Conservation (phyloP, 2,888 invertebrate genomes). For the Leucozona laternaria region DNA sequence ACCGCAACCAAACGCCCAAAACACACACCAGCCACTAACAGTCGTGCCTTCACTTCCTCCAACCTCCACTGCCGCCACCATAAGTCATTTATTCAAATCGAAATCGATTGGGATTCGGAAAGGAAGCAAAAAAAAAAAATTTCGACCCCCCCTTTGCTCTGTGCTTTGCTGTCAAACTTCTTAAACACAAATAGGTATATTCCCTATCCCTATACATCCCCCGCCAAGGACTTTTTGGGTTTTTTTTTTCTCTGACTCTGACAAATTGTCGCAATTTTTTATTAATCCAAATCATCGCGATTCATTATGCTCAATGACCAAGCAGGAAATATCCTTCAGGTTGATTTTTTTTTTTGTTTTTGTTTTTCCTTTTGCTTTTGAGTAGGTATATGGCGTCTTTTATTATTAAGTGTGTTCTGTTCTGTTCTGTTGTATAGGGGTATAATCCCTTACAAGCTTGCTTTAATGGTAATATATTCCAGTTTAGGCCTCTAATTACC, state of each 20-base stretch:
- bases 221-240: slow-evolving; percentile 36
- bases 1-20: not conserved
- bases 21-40: slow-evolving; percentile 6
- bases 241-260: slow-evolving; percentile 50
- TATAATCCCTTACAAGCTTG: slow-evolving; percentile 33
- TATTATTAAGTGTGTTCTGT: slow-evolving; percentile 12
- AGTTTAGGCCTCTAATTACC: slow-evolving; percentile 56
- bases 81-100: slow-evolving; percentile 75
- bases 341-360: not conserved
- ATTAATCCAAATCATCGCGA: slow-evolving; percentile 78
- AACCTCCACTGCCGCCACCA: slow-evolving; percentile 32
- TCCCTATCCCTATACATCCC: too few relatives aligned
- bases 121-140: slow-evolving; percentile 40
- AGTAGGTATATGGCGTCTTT: not conserved
- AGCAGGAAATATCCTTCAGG: slow-evolving; percentile 73
- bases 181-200: slow-evolving; percentile 43
- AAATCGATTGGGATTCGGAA: too few relatives aligned
- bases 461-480: slow-evolving; percentile 31
- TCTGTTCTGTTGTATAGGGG: not conserved
- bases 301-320: slow-evolving; percentile 78
- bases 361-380: not conserved
- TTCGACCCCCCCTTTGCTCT: slow-evolving; percentile 1
- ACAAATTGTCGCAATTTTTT: slow-evolving; percentile 79
- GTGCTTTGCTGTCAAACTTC: slow-evolving; percentile 39
- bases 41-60: too few relatives aligned